Percentiles rank a stretch among this genome's conserved stretches.
These are phyloP conservation scores for Enteromius viviparus DNA, from an alignment of 2,797 vertebrate species.

Conservation along the genomic window DNA sequence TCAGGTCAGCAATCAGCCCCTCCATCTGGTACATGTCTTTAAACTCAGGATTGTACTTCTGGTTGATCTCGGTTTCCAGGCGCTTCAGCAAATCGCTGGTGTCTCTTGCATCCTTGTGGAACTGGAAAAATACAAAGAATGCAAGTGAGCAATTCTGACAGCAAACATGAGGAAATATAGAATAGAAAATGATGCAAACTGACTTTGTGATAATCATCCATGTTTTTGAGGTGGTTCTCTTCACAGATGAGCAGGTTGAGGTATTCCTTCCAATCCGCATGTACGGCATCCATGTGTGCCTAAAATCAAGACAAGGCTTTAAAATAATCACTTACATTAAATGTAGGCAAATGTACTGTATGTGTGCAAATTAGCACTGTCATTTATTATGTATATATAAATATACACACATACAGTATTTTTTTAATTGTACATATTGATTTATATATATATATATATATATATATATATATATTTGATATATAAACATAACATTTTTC, in stretches of 20 bases:
- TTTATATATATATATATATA: too few relatives aligned
- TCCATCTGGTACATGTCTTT: conserved; percentile 95
- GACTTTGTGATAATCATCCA: conserved; percentile 98
- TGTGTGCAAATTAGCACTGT: too few relatives aligned
- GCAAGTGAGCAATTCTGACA: neutral
- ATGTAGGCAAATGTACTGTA: neutral
- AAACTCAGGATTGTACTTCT: conserved; percentile 94
- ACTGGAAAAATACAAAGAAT: conserved; percentile 72
- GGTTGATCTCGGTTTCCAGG: conserved; percentile 87
- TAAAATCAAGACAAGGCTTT: conserved; percentile 58
- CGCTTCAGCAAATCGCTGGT: conserved; percentile 90
- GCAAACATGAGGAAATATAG: neutral
- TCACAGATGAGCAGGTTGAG: conserved; percentile 98
- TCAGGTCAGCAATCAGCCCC: conserved; percentile 85
- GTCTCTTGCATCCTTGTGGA: conserved; percentile 88
- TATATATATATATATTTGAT: too few relatives aligned
- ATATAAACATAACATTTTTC: too few relatives aligned
- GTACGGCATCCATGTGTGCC: conserved; percentile 95
- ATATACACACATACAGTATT: too few relatives aligned
- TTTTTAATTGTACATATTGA: too few relatives aligned
- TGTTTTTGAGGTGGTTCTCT: conserved; percentile 97
- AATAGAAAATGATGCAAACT: conserved; percentile 13
- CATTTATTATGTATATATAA: too few relatives aligned
- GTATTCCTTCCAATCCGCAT: conserved; percentile 97
- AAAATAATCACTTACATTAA: neutral